Conservation (phyloP, 2,797 vertebrate species). For the Chaetodon trifasciatus region DNA sequence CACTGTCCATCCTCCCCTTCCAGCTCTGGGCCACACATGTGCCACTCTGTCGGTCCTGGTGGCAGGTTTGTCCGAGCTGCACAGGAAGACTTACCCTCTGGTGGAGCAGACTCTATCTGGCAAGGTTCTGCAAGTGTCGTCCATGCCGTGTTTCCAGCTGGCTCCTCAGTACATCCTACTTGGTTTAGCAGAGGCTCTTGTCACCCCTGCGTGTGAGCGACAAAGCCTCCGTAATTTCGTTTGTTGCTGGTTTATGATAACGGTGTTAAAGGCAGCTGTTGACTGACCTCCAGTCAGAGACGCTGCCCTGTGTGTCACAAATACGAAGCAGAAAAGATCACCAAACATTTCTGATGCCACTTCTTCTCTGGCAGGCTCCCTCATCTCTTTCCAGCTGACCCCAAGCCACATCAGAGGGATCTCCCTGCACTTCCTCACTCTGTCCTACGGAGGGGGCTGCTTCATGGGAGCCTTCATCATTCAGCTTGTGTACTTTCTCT, state of each 20-base stretch:
- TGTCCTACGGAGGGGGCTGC: slow-evolving; percentile 91
- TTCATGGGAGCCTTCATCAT: slow-evolving; percentile 91
- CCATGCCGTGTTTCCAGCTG: slow-evolving; percentile 92
- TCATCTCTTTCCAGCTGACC: slow-evolving; percentile 89
- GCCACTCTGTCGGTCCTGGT: slow-evolving; percentile 87
- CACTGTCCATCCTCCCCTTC: slow-evolving; percentile 65
- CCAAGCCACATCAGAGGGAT: slow-evolving; percentile 89
- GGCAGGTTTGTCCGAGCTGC: slow-evolving; percentile 91
- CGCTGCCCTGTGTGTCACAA: not conserved
- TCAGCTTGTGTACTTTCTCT: slow-evolving; percentile 85
- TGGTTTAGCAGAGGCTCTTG: slow-evolving; percentile 93
- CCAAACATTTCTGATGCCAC: not conserved
- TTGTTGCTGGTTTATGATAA: not conserved
- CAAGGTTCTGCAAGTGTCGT: slow-evolving; percentile 89
- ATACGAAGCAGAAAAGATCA: not conserved
- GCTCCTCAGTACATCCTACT: slow-evolving; percentile 93
- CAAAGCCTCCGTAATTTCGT: not conserved
- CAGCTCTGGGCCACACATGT: slow-evolving; percentile 90
- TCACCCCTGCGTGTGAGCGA: slow-evolving; percentile 92
- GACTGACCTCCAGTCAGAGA: not conserved
- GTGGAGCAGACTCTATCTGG: slow-evolving; percentile 90
- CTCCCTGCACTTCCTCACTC: slow-evolving; percentile 86
- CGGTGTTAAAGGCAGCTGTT: no score
- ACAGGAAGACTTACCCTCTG: slow-evolving; percentile 87
- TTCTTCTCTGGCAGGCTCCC: slow-evolving; percentile 78